A percentile compares a stretch with the other conserved stretches of the same genome.
phyloP scores from a whole-genome alignment of 1,140 invertebrate species.

The Ips typographus region DNA sequence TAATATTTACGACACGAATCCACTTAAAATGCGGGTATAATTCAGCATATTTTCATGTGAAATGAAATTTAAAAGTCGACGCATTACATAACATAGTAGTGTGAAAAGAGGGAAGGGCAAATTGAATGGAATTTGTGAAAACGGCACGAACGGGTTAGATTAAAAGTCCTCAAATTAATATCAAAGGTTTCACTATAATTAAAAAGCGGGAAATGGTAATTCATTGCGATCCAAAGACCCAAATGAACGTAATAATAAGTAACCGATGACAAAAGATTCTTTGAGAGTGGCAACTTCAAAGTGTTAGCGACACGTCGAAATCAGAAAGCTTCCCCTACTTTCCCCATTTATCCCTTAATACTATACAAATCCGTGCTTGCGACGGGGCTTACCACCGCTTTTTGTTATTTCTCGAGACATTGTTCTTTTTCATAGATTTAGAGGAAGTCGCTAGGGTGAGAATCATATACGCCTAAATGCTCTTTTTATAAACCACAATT shows the following conservation, averaged over 20 bases:
- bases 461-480: conserved; percentile 34
- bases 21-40: conserved; percentile 26
- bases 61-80: conserved; percentile 28
- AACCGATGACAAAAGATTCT: conserved; percentile 52
- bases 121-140: conserved; percentile 24
- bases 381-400: conserved; percentile 43
- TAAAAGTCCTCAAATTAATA: conserved; percentile 38
- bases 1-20: conserved; percentile 21
- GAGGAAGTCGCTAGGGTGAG: conserved; percentile 38
- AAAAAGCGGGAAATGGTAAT: conserved; percentile 51
- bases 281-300: conserved; percentile 51
- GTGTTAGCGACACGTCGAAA: conserved; percentile 48
- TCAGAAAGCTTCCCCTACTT: conserved; percentile 39
- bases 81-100: conserved; percentile 14
- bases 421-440: conserved; percentile 47
- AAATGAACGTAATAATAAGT: conserved; percentile 54
- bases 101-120: conserved; percentile 20
- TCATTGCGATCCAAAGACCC: conserved; percentile 50
- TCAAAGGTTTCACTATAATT: conserved; percentile 51
- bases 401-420: conserved; percentile 44
- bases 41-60: conserved; percentile 30
- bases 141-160: conserved; percentile 21
- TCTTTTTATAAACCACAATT: conserved; percentile 30
- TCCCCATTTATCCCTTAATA: conserved; percentile 50
- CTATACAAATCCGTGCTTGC: conserved; percentile 48